Evolutionary conservation across 35 echinoderm and acorn worm genomes (phyloP), one percentile per base, ranked within the genome.

Genomic region (Heliocidaris tuberculata): DNA sequence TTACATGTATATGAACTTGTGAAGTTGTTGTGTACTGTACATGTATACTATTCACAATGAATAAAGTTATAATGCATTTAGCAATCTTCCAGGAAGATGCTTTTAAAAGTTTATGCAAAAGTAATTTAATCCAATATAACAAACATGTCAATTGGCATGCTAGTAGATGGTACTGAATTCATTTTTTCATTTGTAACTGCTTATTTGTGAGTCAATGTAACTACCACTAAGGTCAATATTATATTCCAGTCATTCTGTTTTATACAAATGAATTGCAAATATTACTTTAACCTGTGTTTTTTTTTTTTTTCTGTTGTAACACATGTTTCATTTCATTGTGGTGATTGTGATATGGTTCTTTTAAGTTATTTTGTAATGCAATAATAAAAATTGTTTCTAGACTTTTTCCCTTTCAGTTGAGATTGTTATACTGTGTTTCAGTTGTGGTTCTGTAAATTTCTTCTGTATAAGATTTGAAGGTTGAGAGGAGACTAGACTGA

Each of bases 311-410:
- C 32, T 89, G 31, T 89, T 89, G 31, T 89, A 47, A 89, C 87
- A 89, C 87, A 89, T 89, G 87, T 89, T 85, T 89, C 19, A 47
- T 89, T 89, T 89, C 87, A 47, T 32, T 89, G 87, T 89, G 87
- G 87, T 89, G 87, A 89, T 89, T 89, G 87, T 89, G 87, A 89
- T 48, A 89, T 89, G 31, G 87, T 89, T 89, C 47, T 89, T 32
- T 89, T 89, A 89, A 89, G 87, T 89, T 89, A 89, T 89, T 89
- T 89, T 89, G 87, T 89, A 89, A 89, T 89, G 87, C 87, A 89
- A 89, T 89, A 89, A 89, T 89, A 47, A 89, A 89, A 89, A 89
- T 47, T 89, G 87, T 89, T 89, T 89, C 87, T 89, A 89, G 87
- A 89, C 87, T 89, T 89, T 89, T 48, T 47, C 87, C 87, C 87